Evolutionary conservation across 1,140 invertebrate species (phyloP), one percentile per base, ranked within the genome.

Genomic region (Lasaia peninsularis): DNA sequence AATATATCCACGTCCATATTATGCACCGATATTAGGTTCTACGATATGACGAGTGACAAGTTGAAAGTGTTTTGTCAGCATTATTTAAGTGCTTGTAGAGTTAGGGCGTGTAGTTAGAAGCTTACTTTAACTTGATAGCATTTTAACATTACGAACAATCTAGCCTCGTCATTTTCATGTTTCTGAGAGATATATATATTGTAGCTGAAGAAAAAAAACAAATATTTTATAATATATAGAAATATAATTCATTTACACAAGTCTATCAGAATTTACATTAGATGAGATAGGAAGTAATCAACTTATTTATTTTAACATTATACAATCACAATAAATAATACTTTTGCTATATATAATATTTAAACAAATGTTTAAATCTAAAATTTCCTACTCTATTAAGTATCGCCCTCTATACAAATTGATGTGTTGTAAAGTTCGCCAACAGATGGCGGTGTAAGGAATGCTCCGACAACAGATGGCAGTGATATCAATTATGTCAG

Each of bases 231-330:
- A 44, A 63, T 57, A 53, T 68, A 65, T 40, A 64, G 65, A 68
- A 68, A 64, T 68, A 68, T 68, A 64, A 54, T 68, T 68, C 44
- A 60, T 32, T 61, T 61, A 61, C 53, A 65, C 59, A 65, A 59
- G 61, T 65, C 28, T 53, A 52, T 56, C 12, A 33, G 44, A 34
- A 58, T 54, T 49, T 65, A 65, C 55, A 65, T 50, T 52, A 32
- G 52, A 53, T 56, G 56, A 40, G 34, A 58, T 48, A 44, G 37
- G 16, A 50, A 63, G 35, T 52, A 52, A 32, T 40, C 51, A 32
- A 54, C 50, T 44, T 52, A 48, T 49, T 37, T 53, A 33, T 21
- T n/a, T n/a, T n/a, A n/a, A 16, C 31, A 35, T 51, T 52, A 34
- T 52, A 52, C 51, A 59, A 52, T 18, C 16, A 44, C 24, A 44